Conservation (phyloP, 2,888 invertebrate genomes). For the Parnassius glacialis region DNA sequence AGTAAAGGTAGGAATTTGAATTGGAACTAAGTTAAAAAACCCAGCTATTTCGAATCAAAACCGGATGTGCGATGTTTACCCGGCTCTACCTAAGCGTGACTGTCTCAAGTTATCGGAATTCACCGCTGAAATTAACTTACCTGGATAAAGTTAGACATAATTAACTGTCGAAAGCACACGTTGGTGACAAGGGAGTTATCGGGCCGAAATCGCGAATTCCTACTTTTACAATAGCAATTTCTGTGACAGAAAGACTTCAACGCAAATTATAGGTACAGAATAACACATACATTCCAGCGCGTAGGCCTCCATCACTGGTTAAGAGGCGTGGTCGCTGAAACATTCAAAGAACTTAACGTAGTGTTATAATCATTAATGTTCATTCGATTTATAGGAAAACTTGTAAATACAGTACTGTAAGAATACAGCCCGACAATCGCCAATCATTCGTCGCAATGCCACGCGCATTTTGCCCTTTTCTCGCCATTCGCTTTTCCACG, state of each 20-base stretch:
- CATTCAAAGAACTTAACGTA: conserved; percentile 3
- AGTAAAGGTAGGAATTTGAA: neutral
- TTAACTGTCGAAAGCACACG: neutral
- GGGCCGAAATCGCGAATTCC: conserved; percentile 3
- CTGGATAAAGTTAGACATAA: neutral
- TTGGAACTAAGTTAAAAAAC: neutral
- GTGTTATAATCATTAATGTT: conserved; percentile 5
- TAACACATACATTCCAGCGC: conserved; percentile 2
- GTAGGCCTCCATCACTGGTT: conserved; percentile 6
- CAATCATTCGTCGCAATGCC: conserved; percentile 20
- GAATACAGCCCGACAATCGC: conserved; percentile 16
- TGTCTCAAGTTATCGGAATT: neutral
- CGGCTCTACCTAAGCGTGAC: neutral
- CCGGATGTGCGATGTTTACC: conserved; percentile 18
- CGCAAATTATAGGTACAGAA: conserved; percentile 17
- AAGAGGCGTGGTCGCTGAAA: conserved; percentile 19
- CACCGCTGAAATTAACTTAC: neutral
- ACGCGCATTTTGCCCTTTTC: conserved; percentile 10
- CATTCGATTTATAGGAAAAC: conserved; percentile 13
- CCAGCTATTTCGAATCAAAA: conserved; percentile 4
- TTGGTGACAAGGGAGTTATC: neutral
- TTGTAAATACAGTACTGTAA: conserved; percentile 16
- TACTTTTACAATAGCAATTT: conserved; percentile 19
- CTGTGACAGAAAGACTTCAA: conserved; percentile 24
- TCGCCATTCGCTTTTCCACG: conserved; percentile 13